Conservation (phyloP, 2,888 invertebrate genomes). For the Lepidochitona cinerea region DNA sequence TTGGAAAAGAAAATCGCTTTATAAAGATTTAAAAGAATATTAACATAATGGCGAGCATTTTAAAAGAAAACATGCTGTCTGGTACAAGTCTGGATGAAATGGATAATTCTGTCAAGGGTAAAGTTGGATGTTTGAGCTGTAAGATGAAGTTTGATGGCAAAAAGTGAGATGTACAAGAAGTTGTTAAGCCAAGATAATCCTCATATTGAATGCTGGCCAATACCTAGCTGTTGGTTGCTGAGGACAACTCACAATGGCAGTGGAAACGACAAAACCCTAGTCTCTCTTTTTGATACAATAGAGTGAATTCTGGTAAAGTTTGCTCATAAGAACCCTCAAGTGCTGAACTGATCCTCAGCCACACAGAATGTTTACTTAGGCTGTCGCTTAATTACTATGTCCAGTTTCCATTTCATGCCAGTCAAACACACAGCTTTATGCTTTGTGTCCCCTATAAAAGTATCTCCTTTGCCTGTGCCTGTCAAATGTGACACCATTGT, state of each 20-base stretch:
- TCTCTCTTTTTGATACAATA: not conserved
- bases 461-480: not conserved
- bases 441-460: not conserved
- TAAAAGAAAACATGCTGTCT: no score
- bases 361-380: not conserved
- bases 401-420: not conserved
- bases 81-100: no score
- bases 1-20: no score
- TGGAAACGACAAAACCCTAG: not conserved
- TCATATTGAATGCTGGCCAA: no score
- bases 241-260: not conserved
- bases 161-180: no score
- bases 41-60: no score
- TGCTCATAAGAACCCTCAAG: not conserved
- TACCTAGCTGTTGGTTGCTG: not conserved
- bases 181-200: no score
- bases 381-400: slow-evolving; percentile 6
- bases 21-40: no score
- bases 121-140: no score
- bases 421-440: not conserved
- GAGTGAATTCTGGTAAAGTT: not conserved
- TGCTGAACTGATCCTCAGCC: not conserved
- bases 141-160: no score
- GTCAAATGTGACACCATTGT: slow-evolving; percentile 7
- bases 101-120: no score